A percentile compares a stretch with the other conserved stretches of the same genome.
These are phyloP conservation scores for Gulo gulo DNA, from an alignment of 2,113 vertebrate genomes.

Conservation along the genomic window DNA sequence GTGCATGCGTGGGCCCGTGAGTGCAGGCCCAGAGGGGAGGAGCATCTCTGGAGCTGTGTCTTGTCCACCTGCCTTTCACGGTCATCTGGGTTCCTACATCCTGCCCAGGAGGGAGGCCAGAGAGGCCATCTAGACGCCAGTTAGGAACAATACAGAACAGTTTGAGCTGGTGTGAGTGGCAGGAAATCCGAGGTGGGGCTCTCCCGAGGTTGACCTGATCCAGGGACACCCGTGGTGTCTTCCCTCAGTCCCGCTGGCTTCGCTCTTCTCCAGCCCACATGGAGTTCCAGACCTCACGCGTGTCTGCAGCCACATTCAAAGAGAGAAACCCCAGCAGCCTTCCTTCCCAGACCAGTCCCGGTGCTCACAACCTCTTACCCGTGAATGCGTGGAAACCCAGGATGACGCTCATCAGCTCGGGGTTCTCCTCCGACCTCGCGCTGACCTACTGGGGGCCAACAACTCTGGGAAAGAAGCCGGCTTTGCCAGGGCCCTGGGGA, in stretches of 20 bases:
- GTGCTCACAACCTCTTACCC: too few species aligned
- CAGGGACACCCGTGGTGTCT: not conserved
- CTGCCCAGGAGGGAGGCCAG: not conserved
- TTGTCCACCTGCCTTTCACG: not conserved
- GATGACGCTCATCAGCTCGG: too few species aligned
- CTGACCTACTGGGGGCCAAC: too few species aligned
- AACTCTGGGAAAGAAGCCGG: too few species aligned
- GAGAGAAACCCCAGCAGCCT: not conserved
- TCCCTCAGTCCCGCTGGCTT: not conserved
- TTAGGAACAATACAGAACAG: not conserved
- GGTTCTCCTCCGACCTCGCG: too few species aligned
- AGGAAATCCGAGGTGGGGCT: not conserved
- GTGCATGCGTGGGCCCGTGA: not conserved
- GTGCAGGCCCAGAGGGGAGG: too few species aligned
- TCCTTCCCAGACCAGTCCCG: not conserved
- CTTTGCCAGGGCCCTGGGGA: not conserved
- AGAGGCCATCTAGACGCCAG: not conserved
- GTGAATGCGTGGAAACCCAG: too few species aligned
- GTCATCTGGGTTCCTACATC: not conserved
- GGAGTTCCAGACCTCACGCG: fast-evolving
- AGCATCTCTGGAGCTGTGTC: not conserved
- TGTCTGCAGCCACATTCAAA: not conserved
- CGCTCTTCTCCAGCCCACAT: too few species aligned
- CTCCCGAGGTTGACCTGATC: not conserved
- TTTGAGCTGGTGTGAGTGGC: not conserved